A percentile compares a stretch with the other conserved stretches of the same genome.
These are phyloP conservation scores for Congeria kusceri DNA, from an alignment of 2,888 invertebrate genomes.

Conservation along the genomic window DNA sequence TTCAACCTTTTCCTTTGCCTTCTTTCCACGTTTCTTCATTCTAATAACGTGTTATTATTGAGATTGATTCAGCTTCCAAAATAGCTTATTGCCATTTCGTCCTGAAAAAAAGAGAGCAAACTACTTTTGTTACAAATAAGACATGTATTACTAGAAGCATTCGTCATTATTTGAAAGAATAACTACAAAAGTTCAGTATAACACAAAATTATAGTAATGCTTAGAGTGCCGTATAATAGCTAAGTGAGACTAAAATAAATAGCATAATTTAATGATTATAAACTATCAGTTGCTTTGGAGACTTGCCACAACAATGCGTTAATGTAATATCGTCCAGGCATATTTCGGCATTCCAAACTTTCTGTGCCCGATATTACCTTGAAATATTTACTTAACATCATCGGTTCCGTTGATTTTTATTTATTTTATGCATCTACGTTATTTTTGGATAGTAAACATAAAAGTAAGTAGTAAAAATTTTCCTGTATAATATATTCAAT, in stretches of 20 bases:
- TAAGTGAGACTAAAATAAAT: too few relatives aligned
- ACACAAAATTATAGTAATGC: too few relatives aligned
- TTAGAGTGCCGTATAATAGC: too few relatives aligned
- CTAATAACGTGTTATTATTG: background rate
- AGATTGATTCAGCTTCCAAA: background rate
- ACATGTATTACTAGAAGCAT: background rate
- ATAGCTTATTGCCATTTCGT: background rate
- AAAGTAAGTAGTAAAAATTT: background rate
- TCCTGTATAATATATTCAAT: background rate
- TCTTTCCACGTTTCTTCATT: conserved; percentile 34
- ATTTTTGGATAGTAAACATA: too few relatives aligned
- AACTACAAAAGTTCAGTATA: too few relatives aligned
- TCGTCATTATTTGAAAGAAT: background rate
- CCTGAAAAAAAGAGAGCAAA: background rate
- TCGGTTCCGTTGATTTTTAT: background rate
- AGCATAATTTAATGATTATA: too few relatives aligned
- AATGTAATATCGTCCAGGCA: too few relatives aligned
- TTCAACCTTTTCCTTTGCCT: conserved; percentile 3
- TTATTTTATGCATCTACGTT: background rate
- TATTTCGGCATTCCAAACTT: too few relatives aligned
- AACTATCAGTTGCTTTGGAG: too few relatives aligned
- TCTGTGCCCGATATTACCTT: too few relatives aligned
- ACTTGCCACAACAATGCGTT: too few relatives aligned
- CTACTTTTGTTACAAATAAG: background rate
- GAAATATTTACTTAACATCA: too few relatives aligned